Evolutionary conservation across 92 coral and sea anemone species (phyloP), one percentile per base, ranked within the genome.

Genomic region (Parazoanthus swiftii): DNA sequence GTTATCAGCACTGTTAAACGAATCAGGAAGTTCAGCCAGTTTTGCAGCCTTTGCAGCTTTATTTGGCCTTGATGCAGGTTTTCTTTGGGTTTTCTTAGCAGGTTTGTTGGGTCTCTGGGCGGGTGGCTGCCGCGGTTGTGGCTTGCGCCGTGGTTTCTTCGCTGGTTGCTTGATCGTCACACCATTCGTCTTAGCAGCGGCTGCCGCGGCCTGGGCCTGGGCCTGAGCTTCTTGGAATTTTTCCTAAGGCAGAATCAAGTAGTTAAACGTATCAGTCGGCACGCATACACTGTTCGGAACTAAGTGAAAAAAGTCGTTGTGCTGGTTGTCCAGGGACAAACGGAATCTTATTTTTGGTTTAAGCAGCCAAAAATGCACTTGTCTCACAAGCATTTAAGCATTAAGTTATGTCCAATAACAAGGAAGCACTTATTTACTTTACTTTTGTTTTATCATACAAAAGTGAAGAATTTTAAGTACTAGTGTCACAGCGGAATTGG

Each of bases 121-220:
- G 70, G 98, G 89, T 36, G 90, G 56, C 7, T 94, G 90, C 73
- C 91, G 95, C 36, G 94, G 93, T 84, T 95, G 99, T 0, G 98
- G 98, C 76, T 90, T 97, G 70, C 96, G 95, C 35, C 97, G 93
- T 23, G 95, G 93, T 84, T 97, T 97, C 91, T 97, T 97, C 0
- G 94, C 88, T 79, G 86, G 98, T 85, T 93, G 95, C 91, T 95
- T 97, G 33, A 74, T 71, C 63, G 70, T 59, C 77, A 88, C 92
- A 46, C 93, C 90, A 67, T 89, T 82, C 37, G 95, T 66, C 88
- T 83, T 92, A 58, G 94, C 93, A 5, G 92, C 94, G 20, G 92
- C 91, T 0, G 93, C 98, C 48, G 95, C 95, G 9, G 97, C 94
- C 35, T 90, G 90, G 13, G 88, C 93, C 37, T 91, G 94, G 15